Percentiles rank a stretch among this genome's conserved stretches.
phyloP scores from a whole-genome alignment of 2,113 vertebrate genomes.

The Vulpes lagopus region DNA sequence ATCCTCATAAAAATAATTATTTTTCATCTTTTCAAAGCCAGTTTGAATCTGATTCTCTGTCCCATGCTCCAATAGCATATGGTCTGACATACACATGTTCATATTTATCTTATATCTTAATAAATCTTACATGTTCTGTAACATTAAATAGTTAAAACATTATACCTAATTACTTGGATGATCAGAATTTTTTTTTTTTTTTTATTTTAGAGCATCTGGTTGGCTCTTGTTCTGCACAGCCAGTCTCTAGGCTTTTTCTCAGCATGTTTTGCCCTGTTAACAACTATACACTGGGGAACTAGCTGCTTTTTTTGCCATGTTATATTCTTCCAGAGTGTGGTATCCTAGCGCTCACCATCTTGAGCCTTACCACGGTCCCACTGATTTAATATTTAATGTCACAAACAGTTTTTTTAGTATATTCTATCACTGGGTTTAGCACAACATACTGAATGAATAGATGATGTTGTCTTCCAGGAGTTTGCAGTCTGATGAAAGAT shows the following conservation, averaged over 20 bases:
- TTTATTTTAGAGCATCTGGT: neutral
- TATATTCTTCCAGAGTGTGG: neutral
- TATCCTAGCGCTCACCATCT: neutral
- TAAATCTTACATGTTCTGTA: neutral
- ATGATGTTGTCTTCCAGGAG: neutral
- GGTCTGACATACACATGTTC: neutral
- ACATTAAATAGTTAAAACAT: neutral
- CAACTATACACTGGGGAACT: rapidly evolving
- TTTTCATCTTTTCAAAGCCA: neutral
- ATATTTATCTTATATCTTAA: neutral
- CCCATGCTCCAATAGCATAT: neutral
- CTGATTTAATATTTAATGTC: neutral
- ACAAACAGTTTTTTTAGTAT: neutral
- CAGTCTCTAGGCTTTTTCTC: neutral
- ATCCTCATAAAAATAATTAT: neutral
- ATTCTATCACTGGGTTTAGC: neutral
- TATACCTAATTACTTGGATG: neutral
- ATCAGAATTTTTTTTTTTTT: neutral
- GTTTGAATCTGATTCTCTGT: neutral
- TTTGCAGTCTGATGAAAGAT: neutral
- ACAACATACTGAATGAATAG: neutral
- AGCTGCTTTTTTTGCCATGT: neutral
- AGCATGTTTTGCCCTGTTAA: rapidly evolving
- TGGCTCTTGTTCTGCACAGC: rapidly evolving
- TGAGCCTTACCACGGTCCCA: too few relatives aligned